Conservation (phyloP, 1,140 invertebrate species). For the Brachionus koreanus region DNA sequence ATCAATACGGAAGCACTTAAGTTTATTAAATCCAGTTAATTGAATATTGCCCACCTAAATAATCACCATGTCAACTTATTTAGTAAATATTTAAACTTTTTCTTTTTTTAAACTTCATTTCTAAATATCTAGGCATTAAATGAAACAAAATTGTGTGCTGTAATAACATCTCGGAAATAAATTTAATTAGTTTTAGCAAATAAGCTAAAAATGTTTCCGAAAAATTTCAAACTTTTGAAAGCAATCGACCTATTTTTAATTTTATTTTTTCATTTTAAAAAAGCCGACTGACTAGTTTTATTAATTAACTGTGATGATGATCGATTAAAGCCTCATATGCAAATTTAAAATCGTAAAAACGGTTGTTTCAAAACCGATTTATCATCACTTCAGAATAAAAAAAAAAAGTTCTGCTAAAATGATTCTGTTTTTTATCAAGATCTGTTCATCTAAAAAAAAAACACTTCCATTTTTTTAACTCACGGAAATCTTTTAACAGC, state of each 20-base stretch:
- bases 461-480: background rate
- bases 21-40: background rate
- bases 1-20: constrained; percentile 6
- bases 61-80: background rate
- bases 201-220: background rate
- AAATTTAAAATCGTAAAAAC: background rate
- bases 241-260: background rate
- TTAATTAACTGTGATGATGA: constrained; percentile 8
- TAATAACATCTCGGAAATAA: background rate
- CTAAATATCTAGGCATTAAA: background rate
- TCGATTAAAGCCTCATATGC: background rate
- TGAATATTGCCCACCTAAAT: background rate
- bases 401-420: background rate
- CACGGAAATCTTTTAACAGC: background rate
- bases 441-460: background rate
- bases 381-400: background rate
- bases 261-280: background rate
- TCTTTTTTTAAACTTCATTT: background rate
- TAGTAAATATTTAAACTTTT: background rate
- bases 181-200: background rate
- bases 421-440: background rate
- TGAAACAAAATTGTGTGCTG: background rate
- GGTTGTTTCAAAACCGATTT: constrained; percentile 1
- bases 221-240: background rate
- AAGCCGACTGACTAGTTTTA: background rate